phyloP scores from a whole-genome alignment of 2,888 invertebrate species.

The Orgyia antiqua region DNA sequence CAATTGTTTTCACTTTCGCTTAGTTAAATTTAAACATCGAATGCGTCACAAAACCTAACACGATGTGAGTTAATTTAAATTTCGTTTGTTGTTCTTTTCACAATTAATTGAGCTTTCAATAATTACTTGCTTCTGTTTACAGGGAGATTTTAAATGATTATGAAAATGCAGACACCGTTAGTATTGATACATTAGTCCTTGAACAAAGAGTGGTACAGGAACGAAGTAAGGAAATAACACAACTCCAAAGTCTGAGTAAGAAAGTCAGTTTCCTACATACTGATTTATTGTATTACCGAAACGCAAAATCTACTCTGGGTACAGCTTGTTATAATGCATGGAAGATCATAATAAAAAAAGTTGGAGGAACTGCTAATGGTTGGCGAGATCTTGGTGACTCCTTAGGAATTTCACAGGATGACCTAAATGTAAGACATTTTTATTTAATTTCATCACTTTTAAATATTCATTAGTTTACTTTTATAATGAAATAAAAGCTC shows the following conservation, averaged over 20 bases:
- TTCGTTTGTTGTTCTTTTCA: no score
- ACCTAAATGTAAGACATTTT: constrained; percentile 60
- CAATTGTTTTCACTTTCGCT: no score
- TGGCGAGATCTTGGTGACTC: constrained; percentile 62
- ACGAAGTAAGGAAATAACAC: constrained; percentile 49
- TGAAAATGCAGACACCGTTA: constrained; percentile 53
- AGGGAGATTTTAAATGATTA: constrained; percentile 49
- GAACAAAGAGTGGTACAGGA: constrained; percentile 53
- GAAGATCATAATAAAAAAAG: constrained; percentile 54
- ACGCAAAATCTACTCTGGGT: constrained; percentile 55
- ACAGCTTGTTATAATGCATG: constrained; percentile 58
- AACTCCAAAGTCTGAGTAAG: constrained; percentile 50
- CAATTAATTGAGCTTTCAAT: not conserved
- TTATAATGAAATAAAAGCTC: no score
- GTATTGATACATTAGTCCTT: constrained; percentile 57
- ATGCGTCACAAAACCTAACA: no score
- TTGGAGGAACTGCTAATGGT: constrained; percentile 59
- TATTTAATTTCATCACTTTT: not conserved
- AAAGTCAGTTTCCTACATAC: constrained; percentile 61
- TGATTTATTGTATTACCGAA: constrained; percentile 59
- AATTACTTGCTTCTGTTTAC: constrained; percentile 20
- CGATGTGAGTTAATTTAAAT: constrained; percentile 8
- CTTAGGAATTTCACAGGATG: constrained; percentile 51
- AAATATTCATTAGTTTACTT: no score
- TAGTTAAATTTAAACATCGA: no score